Evolutionary conservation across 2,797 vertebrate genomes (phyloP).

Genomic region (Podargus strigoides): DNA sequence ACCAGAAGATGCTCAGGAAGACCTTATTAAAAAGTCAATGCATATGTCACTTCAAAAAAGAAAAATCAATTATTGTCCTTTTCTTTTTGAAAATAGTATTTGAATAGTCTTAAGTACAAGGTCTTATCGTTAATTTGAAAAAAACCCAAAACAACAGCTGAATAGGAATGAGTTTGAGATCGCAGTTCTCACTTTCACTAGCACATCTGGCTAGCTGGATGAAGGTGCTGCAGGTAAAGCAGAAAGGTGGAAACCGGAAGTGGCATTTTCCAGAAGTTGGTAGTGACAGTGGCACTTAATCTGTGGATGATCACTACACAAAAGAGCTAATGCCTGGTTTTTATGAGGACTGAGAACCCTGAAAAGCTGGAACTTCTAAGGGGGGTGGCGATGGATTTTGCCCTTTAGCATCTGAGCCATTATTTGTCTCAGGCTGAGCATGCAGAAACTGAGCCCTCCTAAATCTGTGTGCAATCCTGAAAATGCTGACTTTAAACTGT

Average conservation of each 20-base stretch:
- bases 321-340: neutral
- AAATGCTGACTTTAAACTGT: slow-evolving; percentile 10
- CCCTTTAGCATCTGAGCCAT: neutral
- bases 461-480: neutral
- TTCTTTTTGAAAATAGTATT: neutral
- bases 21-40: neutral
- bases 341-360: neutral
- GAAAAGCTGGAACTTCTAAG: neutral
- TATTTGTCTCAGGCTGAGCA: slow-evolving; percentile 3
- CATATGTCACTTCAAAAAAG: neutral
- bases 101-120: neutral
- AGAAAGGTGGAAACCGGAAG: neutral
- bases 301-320: neutral
- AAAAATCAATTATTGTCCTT: neutral
- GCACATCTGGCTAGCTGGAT: neutral
- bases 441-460: neutral
- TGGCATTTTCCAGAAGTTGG: neutral
- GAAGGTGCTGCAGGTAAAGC: neutral
- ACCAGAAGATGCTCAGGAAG: neutral
- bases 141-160: neutral
- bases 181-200: neutral
- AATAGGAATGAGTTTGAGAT: neutral
- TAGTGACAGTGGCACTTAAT: neutral
- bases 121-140: neutral
- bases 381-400: neutral